Evolutionary conservation across 2,113 vertebrate species (phyloP).

Genomic region (Zosterops lateralis): DNA sequence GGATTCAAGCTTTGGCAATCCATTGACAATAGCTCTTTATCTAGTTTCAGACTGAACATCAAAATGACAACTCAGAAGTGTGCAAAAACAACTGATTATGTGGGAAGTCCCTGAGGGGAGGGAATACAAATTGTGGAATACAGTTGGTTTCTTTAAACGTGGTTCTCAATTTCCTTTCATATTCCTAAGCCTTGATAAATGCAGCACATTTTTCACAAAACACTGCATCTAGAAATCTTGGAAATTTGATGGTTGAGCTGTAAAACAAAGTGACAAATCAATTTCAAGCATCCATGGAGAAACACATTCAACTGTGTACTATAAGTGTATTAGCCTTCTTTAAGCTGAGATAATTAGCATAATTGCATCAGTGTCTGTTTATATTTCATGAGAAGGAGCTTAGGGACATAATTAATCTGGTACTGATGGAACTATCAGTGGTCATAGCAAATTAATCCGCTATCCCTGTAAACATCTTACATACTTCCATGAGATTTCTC

Average conservation of each 20-base stretch:
- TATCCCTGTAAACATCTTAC: not conserved
- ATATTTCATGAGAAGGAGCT: not conserved
- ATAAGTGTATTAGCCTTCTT: not conserved
- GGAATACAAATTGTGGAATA: not conserved
- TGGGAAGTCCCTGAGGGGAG: not conserved
- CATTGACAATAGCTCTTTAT: not conserved
- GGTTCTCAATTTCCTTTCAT: not conserved
- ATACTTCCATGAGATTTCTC: not conserved
- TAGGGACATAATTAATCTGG: slow-evolving; percentile 44
- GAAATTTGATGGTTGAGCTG: not conserved
- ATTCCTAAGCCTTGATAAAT: not conserved
- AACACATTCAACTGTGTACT: not conserved
- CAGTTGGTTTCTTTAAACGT: not conserved
- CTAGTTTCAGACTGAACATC: not conserved
- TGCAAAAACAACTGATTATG: not conserved
- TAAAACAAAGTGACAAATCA: slow-evolving; percentile 34
- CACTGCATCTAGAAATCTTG: not conserved
- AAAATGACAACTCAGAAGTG: not conserved
- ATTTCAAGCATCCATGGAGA: not conserved
- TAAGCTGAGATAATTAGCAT: slow-evolving; percentile 2
- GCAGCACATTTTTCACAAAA: not conserved
- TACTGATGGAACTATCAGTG: slow-evolving; percentile 8
- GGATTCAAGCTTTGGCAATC: not conserved
- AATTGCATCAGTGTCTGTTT: not conserved
- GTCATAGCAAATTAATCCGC: slow-evolving; percentile 42